phyloP scores from a whole-genome alignment of 2,113 vertebrate species.

The Numenius arquata region DNA sequence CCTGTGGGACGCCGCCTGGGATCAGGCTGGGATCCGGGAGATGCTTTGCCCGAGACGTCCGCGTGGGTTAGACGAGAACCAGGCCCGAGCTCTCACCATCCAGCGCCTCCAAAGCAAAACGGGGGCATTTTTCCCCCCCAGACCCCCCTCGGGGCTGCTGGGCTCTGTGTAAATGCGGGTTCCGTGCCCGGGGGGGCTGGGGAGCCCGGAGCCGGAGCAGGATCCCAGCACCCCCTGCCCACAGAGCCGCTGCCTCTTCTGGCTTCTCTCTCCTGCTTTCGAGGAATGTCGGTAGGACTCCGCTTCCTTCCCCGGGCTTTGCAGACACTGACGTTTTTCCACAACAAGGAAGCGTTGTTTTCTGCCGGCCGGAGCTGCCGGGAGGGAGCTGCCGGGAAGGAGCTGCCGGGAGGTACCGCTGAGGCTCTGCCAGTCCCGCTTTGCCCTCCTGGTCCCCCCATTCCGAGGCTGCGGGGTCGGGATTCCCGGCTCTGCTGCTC shows the following conservation, averaged over 20 bases:
- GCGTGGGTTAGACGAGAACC: not conserved
- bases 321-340: not conserved
- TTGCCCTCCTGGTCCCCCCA: accelerated
- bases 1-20: not conserved
- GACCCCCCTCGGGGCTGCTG: too few species aligned
- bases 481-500: not conserved
- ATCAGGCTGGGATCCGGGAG: not conserved
- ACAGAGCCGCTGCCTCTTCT: not conserved
- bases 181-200: not conserved
- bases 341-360: not conserved
- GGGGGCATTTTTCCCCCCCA: too few species aligned
- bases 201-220: not conserved
- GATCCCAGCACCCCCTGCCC: not conserved
- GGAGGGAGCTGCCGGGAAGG: not conserved
- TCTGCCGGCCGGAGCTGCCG: not conserved
- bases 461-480: accelerated
- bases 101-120: too few species aligned
- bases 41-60: not conserved
- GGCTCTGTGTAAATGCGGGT: not conserved
- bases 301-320: not conserved
- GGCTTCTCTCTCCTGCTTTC: not conserved
- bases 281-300: not conserved
- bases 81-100: not conserved
- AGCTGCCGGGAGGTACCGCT: not conserved
- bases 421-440: not conserved